Conservation (phyloP, 1,140 invertebrate genomes). For the Cepaea nemoralis region DNA sequence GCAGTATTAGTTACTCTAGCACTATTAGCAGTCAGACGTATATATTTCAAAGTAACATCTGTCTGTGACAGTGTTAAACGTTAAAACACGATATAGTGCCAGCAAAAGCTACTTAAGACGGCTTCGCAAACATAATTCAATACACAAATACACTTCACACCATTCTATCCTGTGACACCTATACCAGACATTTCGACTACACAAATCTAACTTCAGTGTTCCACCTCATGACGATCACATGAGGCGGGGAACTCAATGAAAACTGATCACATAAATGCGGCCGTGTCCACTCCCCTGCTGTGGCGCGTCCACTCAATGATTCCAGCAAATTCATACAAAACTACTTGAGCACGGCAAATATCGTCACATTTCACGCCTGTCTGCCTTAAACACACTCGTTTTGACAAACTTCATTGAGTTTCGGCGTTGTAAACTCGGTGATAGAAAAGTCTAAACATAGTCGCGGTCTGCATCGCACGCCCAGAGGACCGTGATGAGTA, state of each 20-base stretch:
- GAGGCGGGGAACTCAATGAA: not conserved
- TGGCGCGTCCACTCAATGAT: conserved; percentile 1
- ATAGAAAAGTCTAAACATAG: not conserved
- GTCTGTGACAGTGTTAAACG: too few relatives aligned
- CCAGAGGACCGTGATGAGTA: not conserved
- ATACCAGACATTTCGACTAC: not conserved
- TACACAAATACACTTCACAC: not conserved
- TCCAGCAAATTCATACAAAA: not conserved
- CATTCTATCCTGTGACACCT: not conserved
- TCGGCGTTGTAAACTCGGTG: not conserved
- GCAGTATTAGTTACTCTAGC: too few relatives aligned
- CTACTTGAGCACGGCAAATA: not conserved
- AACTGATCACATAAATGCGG: not conserved
- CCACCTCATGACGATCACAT: not conserved
- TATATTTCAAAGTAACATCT: too few relatives aligned
- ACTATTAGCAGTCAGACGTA: too few relatives aligned
- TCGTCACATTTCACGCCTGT: conserved; percentile 9
- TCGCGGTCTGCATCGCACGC: not conserved
- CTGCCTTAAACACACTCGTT: conserved; percentile 7
- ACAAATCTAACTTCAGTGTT: not conserved
- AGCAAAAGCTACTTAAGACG: too few relatives aligned
- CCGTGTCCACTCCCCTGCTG: not conserved
- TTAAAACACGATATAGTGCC: too few relatives aligned
- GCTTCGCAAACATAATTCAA: not conserved
- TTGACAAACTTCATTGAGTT: conserved; percentile 3